Conservation (phyloP, 2,797 vertebrate species). For the Clarias fuscus region DNA sequence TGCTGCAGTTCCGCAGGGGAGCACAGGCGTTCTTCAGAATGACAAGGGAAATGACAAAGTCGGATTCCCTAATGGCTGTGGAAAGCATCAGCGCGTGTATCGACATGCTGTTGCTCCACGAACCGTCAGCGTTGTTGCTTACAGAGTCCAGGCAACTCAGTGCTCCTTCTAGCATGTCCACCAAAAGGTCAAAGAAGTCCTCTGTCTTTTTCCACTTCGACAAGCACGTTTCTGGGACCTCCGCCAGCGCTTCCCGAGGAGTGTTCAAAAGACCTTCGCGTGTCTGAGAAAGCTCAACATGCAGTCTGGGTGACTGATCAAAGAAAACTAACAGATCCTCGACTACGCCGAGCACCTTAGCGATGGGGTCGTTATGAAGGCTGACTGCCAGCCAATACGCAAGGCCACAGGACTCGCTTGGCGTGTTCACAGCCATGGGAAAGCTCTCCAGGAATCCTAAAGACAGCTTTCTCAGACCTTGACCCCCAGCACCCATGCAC, state of each 20-base stretch:
- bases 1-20: constrained; percentile 93
- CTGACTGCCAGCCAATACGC: constrained; percentile 90
- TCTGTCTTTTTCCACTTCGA: constrained; percentile 92
- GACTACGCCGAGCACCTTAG: constrained; percentile 81
- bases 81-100: constrained; percentile 84
- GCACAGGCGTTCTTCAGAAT: constrained; percentile 89
- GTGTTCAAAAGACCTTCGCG: constrained; percentile 80
- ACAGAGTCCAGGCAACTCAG: constrained; percentile 88
- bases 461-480: constrained; percentile 90
- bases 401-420: constrained; percentile 93
- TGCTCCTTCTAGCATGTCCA: constrained; percentile 87
- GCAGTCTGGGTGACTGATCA: constrained; percentile 79
- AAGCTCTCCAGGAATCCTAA: constrained; percentile 84
- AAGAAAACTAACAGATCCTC: constrained; percentile 90
- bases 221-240: constrained; percentile 81
- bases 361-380: constrained; percentile 81
- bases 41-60: constrained; percentile 89
- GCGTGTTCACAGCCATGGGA: constrained; percentile 85
- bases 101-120: constrained; percentile 73
- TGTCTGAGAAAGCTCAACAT: constrained; percentile 81
- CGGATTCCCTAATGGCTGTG: constrained; percentile 82
- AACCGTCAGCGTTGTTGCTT: constrained; percentile 71
- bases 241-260: constrained; percentile 78
- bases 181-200: constrained; percentile 89
- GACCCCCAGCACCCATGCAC: constrained; percentile 82